Base-by-base conservation (phyloP, 2,113 vertebrate species). In the Thalassoma bifasciatum region DNA sequence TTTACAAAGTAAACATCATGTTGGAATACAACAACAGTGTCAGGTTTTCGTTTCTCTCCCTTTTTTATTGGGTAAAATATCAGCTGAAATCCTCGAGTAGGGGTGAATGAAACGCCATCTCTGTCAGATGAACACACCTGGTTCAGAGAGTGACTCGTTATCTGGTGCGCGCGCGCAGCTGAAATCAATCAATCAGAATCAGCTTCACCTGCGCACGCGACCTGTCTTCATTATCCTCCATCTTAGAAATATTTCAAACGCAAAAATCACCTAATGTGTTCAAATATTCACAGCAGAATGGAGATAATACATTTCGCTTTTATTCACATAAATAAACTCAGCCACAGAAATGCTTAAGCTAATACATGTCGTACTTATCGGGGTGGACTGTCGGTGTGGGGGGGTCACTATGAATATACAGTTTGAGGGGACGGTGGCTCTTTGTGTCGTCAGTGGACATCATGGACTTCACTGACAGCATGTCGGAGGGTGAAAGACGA, bases 401-500 rank as follows among this genome's bases (percentile, higher is more conserved):
- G 17, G 14, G 5, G 54, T 70, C 69, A 68, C 37, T 64, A 71
- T 82, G 75, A 75, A 26, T 9, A 49, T 49, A 49, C 46, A 64
- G 82, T 26, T 50, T 63, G 61, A 79, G 19, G 47, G 16, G 36
- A 64, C 56, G 0, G 3, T 5, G 5, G 10, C 6, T 8, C 1
- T 8, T 4, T 5, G 2, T n/a, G 12, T 54, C 13, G 38, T 72
- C 56, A 4, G 0, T 23, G 23, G 10, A 51, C 44, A n/a, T 56
- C 42, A 38, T 10, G 53, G 66, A 30, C 22, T 22, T 16, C 16
- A 14, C 16, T 23, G 60, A 63, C 54, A 64, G 7, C 59, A 88
- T 92, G 90, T 72, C 86, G 60, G 88, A 77, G 51, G 82, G 3
- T 44, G 77, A 72, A 1, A 23, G 5, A 9, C 3, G 11, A 8